phyloP scores from a whole-genome alignment of 1,140 invertebrate species.

The Thalassaphorura encarpata region DNA sequence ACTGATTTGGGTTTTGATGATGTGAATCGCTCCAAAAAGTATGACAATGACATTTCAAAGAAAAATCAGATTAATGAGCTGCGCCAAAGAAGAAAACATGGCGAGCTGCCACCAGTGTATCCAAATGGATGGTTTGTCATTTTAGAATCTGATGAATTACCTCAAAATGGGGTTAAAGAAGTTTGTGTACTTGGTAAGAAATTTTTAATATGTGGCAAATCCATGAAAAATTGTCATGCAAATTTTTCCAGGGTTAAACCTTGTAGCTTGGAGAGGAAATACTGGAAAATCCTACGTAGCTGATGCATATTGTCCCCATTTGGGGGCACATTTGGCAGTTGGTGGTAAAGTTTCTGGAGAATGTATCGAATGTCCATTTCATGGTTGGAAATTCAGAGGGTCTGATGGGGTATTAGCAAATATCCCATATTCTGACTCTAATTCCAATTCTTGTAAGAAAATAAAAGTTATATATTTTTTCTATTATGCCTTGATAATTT shows the following conservation, averaged over 20 bases:
- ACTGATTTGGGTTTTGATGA: conserved; percentile 10
- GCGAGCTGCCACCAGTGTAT: conserved; percentile 43
- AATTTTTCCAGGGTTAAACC: conserved; percentile 39
- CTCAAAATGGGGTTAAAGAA: conserved; percentile 12
- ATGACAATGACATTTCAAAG: not conserved
- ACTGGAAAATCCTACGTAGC: conserved; percentile 41
- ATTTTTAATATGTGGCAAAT: not conserved
- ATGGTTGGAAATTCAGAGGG: conserved; percentile 51
- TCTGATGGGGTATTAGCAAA: conserved; percentile 43
- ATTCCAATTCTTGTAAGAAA: conserved; percentile 33
- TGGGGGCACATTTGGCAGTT: conserved; percentile 48
- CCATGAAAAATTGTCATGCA: not conserved
- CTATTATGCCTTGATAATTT: not conserved
- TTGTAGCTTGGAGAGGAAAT: conserved; percentile 44
- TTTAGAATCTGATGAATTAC: conserved; percentile 39
- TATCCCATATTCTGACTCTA: conserved; percentile 46
- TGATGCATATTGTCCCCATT: conserved; percentile 52
- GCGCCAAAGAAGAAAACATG: conserved; percentile 34
- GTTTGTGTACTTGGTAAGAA: conserved; percentile 17
- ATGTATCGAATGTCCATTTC: conserved; percentile 51
- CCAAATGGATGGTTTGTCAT: conserved; percentile 51
- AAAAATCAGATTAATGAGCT: conserved; percentile 17
- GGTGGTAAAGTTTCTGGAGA: conserved; percentile 45
- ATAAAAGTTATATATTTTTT: no score
- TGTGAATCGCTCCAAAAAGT: not conserved